Evolutionary conservation across 2,888 invertebrate genomes (phyloP).

Genomic region (Synanthedon vespiformis): DNA sequence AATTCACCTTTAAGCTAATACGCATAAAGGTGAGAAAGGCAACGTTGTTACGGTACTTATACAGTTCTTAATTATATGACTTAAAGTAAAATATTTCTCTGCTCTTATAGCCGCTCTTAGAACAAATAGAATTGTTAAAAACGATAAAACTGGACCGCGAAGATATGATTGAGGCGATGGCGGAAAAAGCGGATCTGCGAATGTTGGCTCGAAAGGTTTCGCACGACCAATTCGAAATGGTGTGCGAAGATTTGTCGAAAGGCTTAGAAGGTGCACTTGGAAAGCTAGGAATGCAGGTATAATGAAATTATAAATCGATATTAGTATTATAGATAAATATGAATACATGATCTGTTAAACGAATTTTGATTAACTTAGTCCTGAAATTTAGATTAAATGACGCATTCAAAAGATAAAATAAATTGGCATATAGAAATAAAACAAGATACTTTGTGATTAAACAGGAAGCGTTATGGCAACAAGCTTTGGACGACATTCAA

Average conservation of each 20-base stretch:
- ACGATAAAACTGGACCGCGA: conserved; percentile 77
- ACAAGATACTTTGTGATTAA: neutral
- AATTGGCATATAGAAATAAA: no score
- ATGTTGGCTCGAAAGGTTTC: conserved; percentile 80
- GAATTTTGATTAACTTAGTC: no score
- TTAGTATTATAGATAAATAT: no score
- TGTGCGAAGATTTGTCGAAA: conserved; percentile 75
- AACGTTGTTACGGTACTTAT: no score
- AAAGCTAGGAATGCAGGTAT: conserved; percentile 72
- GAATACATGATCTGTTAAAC: no score
- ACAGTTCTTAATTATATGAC: neutral
- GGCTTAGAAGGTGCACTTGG: conserved; percentile 74
- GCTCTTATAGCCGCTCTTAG: conserved; percentile 62
- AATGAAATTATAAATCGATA: no score
- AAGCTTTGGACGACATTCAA: conserved; percentile 76
- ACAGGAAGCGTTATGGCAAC: conserved; percentile 74
- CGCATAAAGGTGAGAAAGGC: no score
- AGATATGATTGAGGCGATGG: conserved; percentile 77
- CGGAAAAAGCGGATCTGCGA: conserved; percentile 80
- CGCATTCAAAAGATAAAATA: no score
- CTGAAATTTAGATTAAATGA: no score
- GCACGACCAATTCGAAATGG: conserved; percentile 77
- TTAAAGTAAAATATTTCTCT: neutral
- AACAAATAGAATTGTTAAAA: conserved; percentile 76
- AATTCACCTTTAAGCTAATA: no score